These are phyloP conservation scores for Megalops atlanticus DNA, from an alignment of 2,113 vertebrate genomes.

Conservation along the genomic window DNA sequence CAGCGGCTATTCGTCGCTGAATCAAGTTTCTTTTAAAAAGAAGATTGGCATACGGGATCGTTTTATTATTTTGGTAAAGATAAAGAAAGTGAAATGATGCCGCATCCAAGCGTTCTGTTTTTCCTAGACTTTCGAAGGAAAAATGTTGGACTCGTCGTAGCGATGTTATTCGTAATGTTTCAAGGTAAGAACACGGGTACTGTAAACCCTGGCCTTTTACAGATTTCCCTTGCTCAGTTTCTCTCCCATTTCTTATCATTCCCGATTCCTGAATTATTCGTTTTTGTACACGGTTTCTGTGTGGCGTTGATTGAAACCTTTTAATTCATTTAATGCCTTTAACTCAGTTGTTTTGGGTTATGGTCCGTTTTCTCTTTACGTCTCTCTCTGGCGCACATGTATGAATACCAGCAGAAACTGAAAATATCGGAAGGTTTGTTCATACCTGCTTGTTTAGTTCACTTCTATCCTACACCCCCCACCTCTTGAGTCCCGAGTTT, in stretches of 20 bases:
- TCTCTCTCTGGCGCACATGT: not conserved
- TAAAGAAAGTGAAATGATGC: too few relatives aligned
- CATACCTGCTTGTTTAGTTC: not conserved
- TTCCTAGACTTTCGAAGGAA: conserved; percentile 32
- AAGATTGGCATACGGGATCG: conserved; percentile 15
- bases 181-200: conserved; percentile 59
- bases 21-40: conserved; percentile 43
- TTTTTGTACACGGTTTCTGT: not conserved
- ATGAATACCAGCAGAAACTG: not conserved
- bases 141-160: conserved; percentile 50
- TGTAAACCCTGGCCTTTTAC: too few relatives aligned
- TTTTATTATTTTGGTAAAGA: conserved; percentile 19
- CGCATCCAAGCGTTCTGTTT: too few relatives aligned
- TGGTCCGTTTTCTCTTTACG: not conserved
- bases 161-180: conserved; percentile 45
- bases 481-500: conserved; percentile 56
- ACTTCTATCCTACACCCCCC: not conserved
- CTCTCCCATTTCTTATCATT: not conserved
- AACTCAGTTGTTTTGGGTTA: not conserved
- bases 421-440: not conserved
- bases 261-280: not conserved
- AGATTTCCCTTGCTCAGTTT: not conserved
- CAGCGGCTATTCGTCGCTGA: conserved; percentile 37
- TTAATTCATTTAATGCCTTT: not conserved
- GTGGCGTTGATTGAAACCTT: not conserved